These are phyloP conservation scores for Xerus rutilus DNA, from an alignment of 2,797 vertebrate species.

Conservation along the genomic window DNA sequence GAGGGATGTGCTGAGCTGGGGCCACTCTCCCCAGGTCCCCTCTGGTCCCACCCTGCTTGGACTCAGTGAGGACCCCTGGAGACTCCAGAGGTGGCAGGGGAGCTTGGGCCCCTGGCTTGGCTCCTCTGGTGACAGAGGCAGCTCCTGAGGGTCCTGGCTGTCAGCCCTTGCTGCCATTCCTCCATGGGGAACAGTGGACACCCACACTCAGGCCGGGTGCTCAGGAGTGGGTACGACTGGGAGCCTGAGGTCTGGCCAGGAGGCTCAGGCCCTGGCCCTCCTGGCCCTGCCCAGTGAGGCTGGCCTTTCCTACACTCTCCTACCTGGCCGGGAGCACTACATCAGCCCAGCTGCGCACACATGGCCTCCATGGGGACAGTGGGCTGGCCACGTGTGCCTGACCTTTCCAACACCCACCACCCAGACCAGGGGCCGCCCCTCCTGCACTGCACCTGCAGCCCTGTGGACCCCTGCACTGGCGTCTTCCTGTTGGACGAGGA, in stretches of 20 bases:
- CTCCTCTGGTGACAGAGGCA: background rate
- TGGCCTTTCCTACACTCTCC: conserved; percentile 42
- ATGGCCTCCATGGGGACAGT: conserved; percentile 81
- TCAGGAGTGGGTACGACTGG: background rate
- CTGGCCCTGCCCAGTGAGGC: background rate
- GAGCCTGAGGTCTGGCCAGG: background rate
- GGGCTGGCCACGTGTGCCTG: conserved; percentile 67
- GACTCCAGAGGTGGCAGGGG: background rate
- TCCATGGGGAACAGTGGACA: background rate
- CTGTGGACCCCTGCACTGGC: background rate
- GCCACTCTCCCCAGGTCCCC: too few relatives aligned
- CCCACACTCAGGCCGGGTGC: background rate
- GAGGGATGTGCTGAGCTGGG: background rate
- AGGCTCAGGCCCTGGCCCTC: background rate
- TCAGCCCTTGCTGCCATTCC: too few relatives aligned
- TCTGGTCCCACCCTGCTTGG: background rate
- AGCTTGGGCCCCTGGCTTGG: background rate
- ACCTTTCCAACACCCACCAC: conserved; percentile 60
- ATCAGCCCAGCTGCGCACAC: conserved; percentile 77
- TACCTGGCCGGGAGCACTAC: background rate
- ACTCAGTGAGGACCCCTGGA: background rate
- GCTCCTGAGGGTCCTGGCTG: background rate
- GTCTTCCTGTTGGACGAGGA: background rate
- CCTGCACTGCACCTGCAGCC: background rate
- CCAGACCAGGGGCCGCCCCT: background rate